Base-by-base conservation (phyloP, 2,113 vertebrate species). In the Neodontobutis hainanensis region DNA sequence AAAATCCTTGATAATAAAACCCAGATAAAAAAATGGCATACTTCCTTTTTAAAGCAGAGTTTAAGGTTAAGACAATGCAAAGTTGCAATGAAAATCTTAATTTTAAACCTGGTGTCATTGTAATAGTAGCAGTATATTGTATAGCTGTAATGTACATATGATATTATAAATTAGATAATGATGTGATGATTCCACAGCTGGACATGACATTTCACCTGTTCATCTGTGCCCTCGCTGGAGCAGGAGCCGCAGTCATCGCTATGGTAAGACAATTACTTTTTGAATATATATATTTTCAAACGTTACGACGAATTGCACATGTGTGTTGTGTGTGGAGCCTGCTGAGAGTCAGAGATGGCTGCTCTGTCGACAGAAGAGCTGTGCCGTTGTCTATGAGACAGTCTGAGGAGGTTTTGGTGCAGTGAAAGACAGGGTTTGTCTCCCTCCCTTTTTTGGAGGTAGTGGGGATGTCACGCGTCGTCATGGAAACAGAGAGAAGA, bases 151-250 rank as follows among this genome's bases (percentile, higher is more conserved):
- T 27, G 19, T 27, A 27, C 19, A 27, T 27, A 27, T 27, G 19
- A 27, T 27, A 27, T 27, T 27, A 27, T 27, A 27, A 27, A 27
- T 27, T 1, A 27, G 19, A 27, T 27, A 27, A 15, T 67, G 34
- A 9, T 76, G 32, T 63, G 35, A 38, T 74, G 75, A 66, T 43
- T 32, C 77, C 83, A 3, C 92, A 99, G 97, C 91, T 99, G 86
- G 95, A 99, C 77, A 97, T 99, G 97, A 99, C 97, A 5, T 99
- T 99, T 89, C 97, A 99, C 90, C 93, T 99, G 90, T 99, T 97
- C 85, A 97, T 99, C 59, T 97, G 97, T 72, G 96, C 97, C 3
- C 94, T 99, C 69, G 96, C 97, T 60, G 97, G 97, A 84, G 97
- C 97, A 46, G 97, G 97, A 88, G 97, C 97, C 14, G 97, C 96